These are phyloP conservation scores for Rhombomys opimus DNA, from an alignment of 2,113 vertebrate genomes.

Conservation along the genomic window DNA sequence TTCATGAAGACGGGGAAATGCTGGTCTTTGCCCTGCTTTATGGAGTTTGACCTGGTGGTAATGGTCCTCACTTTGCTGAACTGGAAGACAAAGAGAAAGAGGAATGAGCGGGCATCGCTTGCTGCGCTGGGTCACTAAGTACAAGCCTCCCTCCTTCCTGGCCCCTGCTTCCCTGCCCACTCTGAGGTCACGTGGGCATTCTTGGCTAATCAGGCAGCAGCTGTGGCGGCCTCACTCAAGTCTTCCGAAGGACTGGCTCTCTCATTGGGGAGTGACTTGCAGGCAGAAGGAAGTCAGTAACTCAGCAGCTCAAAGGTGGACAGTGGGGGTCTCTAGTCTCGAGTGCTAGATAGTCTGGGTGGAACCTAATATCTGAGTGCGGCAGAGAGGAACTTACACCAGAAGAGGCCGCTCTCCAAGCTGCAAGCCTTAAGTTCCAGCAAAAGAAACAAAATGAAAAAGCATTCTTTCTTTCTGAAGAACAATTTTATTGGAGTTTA, in stretches of 20 bases:
- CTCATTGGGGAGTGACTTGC: not conserved
- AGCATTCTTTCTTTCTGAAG: not conserved
- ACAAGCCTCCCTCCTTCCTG: not conserved
- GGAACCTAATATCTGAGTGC: not conserved
- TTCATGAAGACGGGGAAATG: slow-evolving; percentile 99
- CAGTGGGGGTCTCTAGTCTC: too few species aligned
- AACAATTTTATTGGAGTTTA: not conserved
- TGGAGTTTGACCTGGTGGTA: slow-evolving; percentile 98
- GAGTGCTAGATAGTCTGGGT: too few species aligned
- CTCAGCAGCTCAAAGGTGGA: not conserved
- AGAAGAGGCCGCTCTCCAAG: not conserved
- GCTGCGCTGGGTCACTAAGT: not conserved
- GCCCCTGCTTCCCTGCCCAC: not conserved
- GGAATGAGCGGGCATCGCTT: not conserved
- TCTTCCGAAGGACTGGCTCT: not conserved
- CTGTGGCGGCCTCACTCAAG: not conserved
- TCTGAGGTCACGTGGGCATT: not conserved
- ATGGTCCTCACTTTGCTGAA: slow-evolving; percentile 99
- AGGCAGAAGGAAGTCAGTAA: not conserved
- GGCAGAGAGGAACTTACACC: not conserved
- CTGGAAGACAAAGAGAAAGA: slow-evolving; percentile 86
- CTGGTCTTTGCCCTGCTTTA: slow-evolving; percentile 99
- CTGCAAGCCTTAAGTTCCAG: not conserved
- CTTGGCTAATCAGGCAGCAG: not conserved
- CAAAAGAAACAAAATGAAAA: not conserved